Evolutionary conservation across 2,113 vertebrate genomes (phyloP).

Genomic region (Phalacrocorax brasilianus): DNA sequence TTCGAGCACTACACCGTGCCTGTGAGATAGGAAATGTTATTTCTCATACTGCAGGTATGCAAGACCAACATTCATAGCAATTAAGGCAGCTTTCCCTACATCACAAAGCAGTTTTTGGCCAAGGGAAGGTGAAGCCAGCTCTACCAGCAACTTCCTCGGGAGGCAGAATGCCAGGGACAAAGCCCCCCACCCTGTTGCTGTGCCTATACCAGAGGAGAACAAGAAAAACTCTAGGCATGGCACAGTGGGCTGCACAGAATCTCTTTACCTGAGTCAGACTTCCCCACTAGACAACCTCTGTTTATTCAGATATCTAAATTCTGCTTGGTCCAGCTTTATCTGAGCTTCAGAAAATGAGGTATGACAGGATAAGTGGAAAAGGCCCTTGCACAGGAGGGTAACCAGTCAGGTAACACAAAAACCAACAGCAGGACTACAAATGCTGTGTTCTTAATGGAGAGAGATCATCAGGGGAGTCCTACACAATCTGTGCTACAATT

Average conservation of each 20-base stretch:
- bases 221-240: background rate
- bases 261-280: background rate
- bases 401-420: background rate
- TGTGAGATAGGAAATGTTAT: background rate
- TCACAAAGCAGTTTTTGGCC: background rate
- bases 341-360: background rate
- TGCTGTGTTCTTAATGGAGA: background rate
- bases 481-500: background rate
- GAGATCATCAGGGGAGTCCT: background rate
- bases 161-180: background rate
- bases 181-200: background rate
- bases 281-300: background rate
- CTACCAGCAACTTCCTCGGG: background rate
- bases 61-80: background rate
- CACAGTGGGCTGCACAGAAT: background rate
- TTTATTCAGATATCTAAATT: background rate
- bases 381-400: background rate
- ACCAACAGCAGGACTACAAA: background rate
- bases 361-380: background rate
- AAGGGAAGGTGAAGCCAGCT: background rate
- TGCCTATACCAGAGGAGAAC: too few relatives aligned
- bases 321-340: background rate
- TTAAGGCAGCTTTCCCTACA: background rate
- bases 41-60: background rate
- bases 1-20: background rate